Percentiles rank a stretch among this genome's conserved stretches.
Evolutionary conservation across 1,140 invertebrate genomes (phyloP).

Genomic region (Hirudo medicinalis): DNA sequence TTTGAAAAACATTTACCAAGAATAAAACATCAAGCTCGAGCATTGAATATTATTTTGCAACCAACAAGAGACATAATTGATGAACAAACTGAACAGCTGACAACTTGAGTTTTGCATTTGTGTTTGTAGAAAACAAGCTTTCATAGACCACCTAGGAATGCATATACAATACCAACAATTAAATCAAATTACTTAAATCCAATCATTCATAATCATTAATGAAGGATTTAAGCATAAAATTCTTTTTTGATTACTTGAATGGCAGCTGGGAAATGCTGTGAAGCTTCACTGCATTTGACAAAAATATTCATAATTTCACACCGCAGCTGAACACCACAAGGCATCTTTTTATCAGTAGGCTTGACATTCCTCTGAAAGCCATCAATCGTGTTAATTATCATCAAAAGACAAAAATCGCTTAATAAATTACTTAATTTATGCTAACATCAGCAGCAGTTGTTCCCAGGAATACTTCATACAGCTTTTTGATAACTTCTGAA

Average conservation of each 20-base stretch:
- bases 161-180: not conserved
- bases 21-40: not conserved
- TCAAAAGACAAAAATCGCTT: not conserved
- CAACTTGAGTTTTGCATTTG: constrained; percentile 64
- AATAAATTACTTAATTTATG: constrained; percentile 40
- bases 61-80: constrained; percentile 58
- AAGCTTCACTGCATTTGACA: constrained; percentile 61
- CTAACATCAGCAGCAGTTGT: constrained; percentile 41
- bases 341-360: constrained; percentile 35
- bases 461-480: constrained; percentile 66
- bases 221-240: not conserved
- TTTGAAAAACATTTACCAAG: not conserved
- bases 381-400: not conserved
- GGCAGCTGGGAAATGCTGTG: constrained; percentile 61
- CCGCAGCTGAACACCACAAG: constrained; percentile 64
- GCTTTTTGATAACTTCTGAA: constrained; percentile 51
- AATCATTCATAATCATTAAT: too few species aligned
- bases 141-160: constrained; percentile 64
- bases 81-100: constrained; percentile 66
- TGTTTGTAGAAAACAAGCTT: constrained; percentile 66
- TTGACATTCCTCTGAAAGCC: constrained; percentile 1
- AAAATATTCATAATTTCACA: constrained; percentile 72
- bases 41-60: constrained; percentile 40
- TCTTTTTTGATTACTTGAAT: constrained; percentile 51
- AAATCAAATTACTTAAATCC: too few species aligned